Conservation (phyloP, 2,888 invertebrate species). For the Stenichneumon culpator region DNA sequence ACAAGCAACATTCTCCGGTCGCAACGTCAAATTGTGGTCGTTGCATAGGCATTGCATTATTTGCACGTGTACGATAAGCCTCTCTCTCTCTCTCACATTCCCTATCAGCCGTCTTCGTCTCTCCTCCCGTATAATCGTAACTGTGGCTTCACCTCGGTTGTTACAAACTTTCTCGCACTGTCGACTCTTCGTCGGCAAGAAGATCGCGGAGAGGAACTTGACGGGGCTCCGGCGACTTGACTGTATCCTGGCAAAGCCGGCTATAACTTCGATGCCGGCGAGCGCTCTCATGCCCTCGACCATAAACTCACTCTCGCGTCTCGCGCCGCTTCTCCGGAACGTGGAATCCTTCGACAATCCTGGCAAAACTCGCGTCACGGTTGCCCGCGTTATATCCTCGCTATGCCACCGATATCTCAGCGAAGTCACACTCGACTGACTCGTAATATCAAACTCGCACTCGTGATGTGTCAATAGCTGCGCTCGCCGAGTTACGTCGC, state of each 20-base stretch:
- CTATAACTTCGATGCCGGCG: slow-evolving; percentile 38
- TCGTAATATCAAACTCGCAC: slow-evolving; percentile 5
- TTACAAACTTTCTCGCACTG: slow-evolving; percentile 52
- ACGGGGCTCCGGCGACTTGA: slow-evolving; percentile 19
- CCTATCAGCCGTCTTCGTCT: not conserved
- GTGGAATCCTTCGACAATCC: slow-evolving; percentile 11
- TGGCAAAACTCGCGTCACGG: slow-evolving; percentile 1
- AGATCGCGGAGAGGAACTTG: slow-evolving; percentile 42
- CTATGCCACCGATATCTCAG: slow-evolving; percentile 1
- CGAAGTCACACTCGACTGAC: slow-evolving; percentile 2
- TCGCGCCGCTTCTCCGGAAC: not conserved
- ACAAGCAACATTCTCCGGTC: not conserved
- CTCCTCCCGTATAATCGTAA: slow-evolving; percentile 20
- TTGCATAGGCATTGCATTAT: not conserved
- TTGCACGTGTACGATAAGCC: slow-evolving; percentile 20
- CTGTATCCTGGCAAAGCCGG: slow-evolving; percentile 40
- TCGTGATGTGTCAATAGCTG: slow-evolving; percentile 9
- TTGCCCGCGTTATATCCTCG: not conserved
- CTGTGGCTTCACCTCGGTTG: slow-evolving; percentile 16
- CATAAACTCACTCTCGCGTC: slow-evolving; percentile 17
- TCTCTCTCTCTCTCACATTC: not conserved
- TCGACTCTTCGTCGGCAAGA: slow-evolving; percentile 47
- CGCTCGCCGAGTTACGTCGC: not conserved
- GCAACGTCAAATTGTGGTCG: not conserved
- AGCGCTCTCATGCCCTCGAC: slow-evolving; percentile 11